Percentiles rank a stretch among this genome's conserved stretches.
phyloP scores from a whole-genome alignment of 2,797 vertebrate genomes.

The Tympanoctomys barrerae region DNA sequence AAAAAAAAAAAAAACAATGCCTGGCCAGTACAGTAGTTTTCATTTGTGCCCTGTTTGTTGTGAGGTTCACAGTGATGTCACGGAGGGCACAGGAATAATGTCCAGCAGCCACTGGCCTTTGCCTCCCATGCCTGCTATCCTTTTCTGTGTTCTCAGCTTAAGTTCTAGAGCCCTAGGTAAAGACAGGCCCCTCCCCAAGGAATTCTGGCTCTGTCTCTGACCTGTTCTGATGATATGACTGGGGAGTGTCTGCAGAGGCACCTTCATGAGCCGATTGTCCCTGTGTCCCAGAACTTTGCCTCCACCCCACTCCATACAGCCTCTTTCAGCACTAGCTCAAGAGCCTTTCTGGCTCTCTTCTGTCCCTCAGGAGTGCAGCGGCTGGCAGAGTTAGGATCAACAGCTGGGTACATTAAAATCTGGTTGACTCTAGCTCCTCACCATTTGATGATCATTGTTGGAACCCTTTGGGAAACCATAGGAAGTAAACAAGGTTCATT shows the following conservation, averaged over 20 bases:
- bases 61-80: not conserved
- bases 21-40: not conserved
- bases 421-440: not conserved
- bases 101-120: no score
- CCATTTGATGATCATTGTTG: not conserved
- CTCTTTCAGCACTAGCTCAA: no score
- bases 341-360: not conserved
- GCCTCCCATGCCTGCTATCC: no score
- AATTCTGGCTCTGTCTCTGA: not conserved
- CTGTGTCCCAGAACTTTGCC: not conserved
- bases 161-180: no score
- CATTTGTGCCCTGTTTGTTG: not conserved
- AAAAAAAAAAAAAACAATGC: no score
- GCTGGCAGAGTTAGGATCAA: not conserved
- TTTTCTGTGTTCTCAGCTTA: no score
- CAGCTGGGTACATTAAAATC: not conserved
- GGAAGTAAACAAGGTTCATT: not conserved
- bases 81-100: no score
- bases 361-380: no score
- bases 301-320: not conserved
- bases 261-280: accelerated
- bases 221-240: not conserved
- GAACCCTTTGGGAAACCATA: not conserved
- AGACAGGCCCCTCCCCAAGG: no score
- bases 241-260: not conserved